Conservation (phyloP, 1,140 invertebrate species). For the Oryzaephilus surinamensis region DNA sequence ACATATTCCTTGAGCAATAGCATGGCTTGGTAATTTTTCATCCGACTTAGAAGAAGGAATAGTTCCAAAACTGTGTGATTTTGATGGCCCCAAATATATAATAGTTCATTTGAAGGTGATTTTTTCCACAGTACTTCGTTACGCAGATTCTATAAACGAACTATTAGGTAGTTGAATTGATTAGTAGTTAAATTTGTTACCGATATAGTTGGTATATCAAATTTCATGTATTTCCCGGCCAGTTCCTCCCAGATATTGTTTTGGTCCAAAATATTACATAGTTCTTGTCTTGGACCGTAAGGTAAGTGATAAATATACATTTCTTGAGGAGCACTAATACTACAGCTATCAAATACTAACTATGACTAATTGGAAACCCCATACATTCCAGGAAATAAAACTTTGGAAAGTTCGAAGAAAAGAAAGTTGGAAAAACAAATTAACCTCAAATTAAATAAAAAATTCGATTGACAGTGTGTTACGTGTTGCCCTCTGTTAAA, state of each 20-base stretch:
- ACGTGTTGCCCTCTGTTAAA: too few relatives aligned
- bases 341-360: too few relatives aligned
- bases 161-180: neutral
- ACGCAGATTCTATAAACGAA: conserved; percentile 12
- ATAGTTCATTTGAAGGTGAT: conserved; percentile 64
- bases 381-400: too few relatives aligned
- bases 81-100: conserved; percentile 64
- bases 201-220: conserved; percentile 41
- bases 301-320: conserved; percentile 67
- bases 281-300: conserved; percentile 48
- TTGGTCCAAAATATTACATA: conserved; percentile 67
- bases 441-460: too few relatives aligned
- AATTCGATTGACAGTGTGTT: too few relatives aligned
- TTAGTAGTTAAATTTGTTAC: conserved; percentile 34
- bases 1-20: conserved; percentile 50
- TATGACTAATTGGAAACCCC: too few relatives aligned
- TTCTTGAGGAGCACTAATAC: too few relatives aligned
- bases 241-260: conserved; percentile 70
- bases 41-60: conserved; percentile 51
- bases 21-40: conserved; percentile 67
- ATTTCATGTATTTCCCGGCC: conserved; percentile 45
- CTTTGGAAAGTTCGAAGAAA: too few relatives aligned
- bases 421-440: too few relatives aligned
- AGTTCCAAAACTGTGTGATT: conserved; percentile 72
- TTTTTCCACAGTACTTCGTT: conserved; percentile 36